Percentiles rank a stretch among this genome's conserved stretches.
phyloP scores from a whole-genome alignment of 2,888 invertebrate species.

The Pristionchus japonicus region DNA sequence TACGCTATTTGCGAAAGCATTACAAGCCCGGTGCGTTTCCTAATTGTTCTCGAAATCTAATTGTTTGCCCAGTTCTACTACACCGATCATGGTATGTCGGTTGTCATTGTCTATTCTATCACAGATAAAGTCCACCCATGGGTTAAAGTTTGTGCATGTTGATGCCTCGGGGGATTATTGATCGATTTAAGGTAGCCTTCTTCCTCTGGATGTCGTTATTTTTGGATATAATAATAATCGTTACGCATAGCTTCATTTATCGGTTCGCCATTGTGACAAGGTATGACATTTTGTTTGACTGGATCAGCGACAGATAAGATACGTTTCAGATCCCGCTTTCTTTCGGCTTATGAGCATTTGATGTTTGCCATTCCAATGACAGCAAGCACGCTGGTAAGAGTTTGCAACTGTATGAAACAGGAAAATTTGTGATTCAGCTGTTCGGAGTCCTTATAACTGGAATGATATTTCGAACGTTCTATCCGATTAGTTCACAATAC shows the following conservation, averaged over 20 bases:
- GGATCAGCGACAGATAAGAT: too few relatives aligned
- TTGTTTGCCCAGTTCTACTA: background rate
- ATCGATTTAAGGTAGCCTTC: background rate
- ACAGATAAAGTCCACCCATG: background rate
- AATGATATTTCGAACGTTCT: background rate
- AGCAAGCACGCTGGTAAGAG: background rate
- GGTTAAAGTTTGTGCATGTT: background rate
- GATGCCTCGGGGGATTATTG: too few relatives aligned
- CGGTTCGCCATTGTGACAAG: background rate
- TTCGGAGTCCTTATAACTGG: background rate
- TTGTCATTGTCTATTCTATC: background rate
- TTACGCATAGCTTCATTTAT: background rate
- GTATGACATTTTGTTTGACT: too few relatives aligned
- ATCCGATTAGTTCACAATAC: background rate
- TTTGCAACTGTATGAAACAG: too few relatives aligned
- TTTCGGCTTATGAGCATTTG: background rate
- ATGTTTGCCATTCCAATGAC: background rate
- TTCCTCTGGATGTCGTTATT: background rate
- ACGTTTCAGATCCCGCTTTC: background rate
- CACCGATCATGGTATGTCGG: background rate
- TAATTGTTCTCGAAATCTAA: background rate
- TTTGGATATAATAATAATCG: background rate
- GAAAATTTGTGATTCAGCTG: background rate
- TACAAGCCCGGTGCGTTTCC: background rate
- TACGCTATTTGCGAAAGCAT: background rate